Conservation (phyloP, 2,113 vertebrate species). For the Equus przewalskii region DNA sequence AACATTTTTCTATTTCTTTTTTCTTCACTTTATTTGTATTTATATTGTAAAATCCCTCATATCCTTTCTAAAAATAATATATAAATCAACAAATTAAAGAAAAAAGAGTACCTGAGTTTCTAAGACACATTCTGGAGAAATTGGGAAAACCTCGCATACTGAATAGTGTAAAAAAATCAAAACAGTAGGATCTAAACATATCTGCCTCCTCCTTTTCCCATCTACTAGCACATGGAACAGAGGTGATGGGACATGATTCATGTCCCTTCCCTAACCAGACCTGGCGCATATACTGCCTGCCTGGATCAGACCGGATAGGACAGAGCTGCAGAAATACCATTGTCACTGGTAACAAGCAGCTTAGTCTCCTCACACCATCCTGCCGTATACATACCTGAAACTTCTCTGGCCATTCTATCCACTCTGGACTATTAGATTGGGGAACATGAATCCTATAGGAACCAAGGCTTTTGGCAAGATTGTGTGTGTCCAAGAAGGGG, state of each 20-base stretch:
- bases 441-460: background rate
- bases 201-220: background rate
- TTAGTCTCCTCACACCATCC: background rate
- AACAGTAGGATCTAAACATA: background rate
- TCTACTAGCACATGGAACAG: background rate
- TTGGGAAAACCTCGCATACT: background rate
- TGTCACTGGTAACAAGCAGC: background rate
- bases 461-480: background rate
- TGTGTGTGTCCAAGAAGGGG: background rate
- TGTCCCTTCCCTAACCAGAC: background rate
- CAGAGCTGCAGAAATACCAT: background rate
- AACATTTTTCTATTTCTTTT: background rate
- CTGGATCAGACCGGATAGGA: background rate
- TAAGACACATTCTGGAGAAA: slow-evolving; percentile 30
- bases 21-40: slow-evolving; percentile 33
- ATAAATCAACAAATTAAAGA: slow-evolving; percentile 7
- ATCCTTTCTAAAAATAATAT: background rate
- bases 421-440: background rate
- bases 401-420: background rate
- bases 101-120: background rate
- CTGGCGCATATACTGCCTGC: background rate
- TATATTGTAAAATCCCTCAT: slow-evolving; percentile 32
- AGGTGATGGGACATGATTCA: background rate
- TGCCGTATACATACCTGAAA: background rate
- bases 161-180: background rate